Evolutionary conservation across 1,140 invertebrate genomes (phyloP).

Genomic region (Cydia splendana): DNA sequence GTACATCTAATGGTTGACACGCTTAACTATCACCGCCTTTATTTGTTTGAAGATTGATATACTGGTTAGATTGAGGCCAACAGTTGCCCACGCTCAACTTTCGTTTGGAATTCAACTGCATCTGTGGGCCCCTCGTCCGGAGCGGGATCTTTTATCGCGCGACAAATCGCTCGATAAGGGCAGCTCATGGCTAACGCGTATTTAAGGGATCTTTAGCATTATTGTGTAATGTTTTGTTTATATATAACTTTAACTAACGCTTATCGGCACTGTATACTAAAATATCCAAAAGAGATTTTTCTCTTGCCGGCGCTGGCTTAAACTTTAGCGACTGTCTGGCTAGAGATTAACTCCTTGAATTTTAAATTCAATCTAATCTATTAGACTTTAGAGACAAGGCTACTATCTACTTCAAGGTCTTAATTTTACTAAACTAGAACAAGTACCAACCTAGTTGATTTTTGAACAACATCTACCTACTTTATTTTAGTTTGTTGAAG

Average conservation of each 20-base stretch:
- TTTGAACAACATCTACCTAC: too few relatives aligned
- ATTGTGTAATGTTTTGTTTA: neutral
- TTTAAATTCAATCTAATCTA: too few relatives aligned
- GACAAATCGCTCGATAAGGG: constrained; percentile 12
- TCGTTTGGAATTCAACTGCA: neutral
- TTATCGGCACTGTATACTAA: neutral
- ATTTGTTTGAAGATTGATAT: neutral
- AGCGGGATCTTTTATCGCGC: constrained; percentile 2
- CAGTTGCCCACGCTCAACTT: neutral
- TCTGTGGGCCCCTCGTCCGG: neutral
- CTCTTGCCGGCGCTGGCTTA: neutral
- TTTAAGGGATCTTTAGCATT: neutral
- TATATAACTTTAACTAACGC: neutral
- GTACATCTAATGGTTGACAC: too few relatives aligned
- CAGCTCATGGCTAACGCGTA: neutral
- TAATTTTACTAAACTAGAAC: too few relatives aligned
- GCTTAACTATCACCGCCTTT: too few relatives aligned
- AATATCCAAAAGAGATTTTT: neutral
- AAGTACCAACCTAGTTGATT: too few relatives aligned
- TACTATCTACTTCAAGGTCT: too few relatives aligned
- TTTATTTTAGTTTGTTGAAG: too few relatives aligned
- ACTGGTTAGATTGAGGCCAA: neutral
- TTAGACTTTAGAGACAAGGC: too few relatives aligned
- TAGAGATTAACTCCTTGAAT: too few relatives aligned
- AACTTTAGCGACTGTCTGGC: neutral